A percentile compares a stretch with the other conserved stretches of the same genome.
phyloP scores from a whole-genome alignment of 2,888 invertebrate genomes.

The Sepiola atlantica region DNA sequence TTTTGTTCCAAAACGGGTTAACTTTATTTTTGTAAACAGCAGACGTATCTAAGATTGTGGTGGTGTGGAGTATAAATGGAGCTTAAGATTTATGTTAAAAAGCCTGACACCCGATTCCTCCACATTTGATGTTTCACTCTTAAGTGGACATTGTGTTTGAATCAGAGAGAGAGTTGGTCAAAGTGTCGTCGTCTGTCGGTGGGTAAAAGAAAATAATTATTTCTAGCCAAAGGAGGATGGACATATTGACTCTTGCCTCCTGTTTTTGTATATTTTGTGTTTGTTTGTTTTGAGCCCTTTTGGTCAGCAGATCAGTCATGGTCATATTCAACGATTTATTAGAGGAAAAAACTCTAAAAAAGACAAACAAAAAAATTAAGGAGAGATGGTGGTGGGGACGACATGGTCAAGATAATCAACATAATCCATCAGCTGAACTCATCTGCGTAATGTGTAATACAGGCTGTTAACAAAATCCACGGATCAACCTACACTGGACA shows the following conservation, averaged over 20 bases:
- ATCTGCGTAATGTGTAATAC: not conserved
- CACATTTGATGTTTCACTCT: not conserved
- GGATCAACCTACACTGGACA: not conserved
- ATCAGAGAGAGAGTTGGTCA: not conserved
- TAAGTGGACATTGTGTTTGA: not conserved
- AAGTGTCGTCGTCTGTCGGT: not conserved
- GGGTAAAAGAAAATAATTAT: not conserved
- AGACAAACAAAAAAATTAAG: not conserved
- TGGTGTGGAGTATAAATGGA: not conserved
- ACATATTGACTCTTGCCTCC: slow-evolving; percentile 4
- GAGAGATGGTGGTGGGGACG: not conserved
- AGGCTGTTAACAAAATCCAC: slow-evolving; percentile 1
- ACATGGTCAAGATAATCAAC: not conserved
- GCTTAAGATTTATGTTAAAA: not conserved
- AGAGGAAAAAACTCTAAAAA: not conserved
- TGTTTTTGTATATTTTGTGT: not conserved
- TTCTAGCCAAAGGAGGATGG: not conserved
- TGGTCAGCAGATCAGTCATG: not conserved
- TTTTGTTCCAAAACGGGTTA: not conserved
- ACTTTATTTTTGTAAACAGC: not conserved
- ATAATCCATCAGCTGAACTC: not conserved
- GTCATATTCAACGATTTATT: not conserved
- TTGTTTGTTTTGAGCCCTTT: not conserved
- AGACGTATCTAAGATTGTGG: not conserved
- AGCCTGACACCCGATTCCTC: not conserved